phyloP scores from a whole-genome alignment of 2,888 invertebrate species.

The Formica aserva region DNA sequence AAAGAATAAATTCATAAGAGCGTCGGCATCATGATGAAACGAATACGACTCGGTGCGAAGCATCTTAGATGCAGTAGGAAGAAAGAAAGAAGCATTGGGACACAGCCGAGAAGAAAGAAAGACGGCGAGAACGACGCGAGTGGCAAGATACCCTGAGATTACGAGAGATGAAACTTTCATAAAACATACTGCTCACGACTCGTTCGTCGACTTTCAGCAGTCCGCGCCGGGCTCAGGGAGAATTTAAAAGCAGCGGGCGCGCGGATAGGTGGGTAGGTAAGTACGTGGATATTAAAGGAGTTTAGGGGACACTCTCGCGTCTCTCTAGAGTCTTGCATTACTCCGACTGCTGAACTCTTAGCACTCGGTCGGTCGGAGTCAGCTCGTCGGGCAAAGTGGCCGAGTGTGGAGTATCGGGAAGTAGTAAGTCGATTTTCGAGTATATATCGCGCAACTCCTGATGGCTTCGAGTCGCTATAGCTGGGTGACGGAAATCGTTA shows the following conservation, averaged over 20 bases:
- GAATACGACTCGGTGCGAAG: neutral
- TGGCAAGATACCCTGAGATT: conserved; percentile 74
- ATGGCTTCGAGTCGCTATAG: conserved; percentile 19
- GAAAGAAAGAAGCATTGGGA: conserved; percentile 6
- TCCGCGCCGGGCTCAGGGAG: conserved; percentile 63
- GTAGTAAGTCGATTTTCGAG: conserved; percentile 62
- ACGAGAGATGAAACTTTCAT: conserved; percentile 81
- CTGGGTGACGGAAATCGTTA: conserved; percentile 47
- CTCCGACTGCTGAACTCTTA: conserved; percentile 54
- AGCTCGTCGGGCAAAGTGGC: conserved; percentile 41
- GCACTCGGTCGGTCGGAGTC: conserved; percentile 33
- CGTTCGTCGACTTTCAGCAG: conserved; percentile 68
- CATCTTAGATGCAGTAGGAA: neutral
- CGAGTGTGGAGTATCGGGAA: conserved; percentile 37
- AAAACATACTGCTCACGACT: conserved; percentile 75
- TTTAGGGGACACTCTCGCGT: conserved; percentile 60
- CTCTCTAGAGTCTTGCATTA: conserved; percentile 52
- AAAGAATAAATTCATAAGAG: conserved; percentile 14
- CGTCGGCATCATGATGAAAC: conserved; percentile 8
- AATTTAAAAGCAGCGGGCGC: conserved; percentile 70
- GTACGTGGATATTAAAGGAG: conserved; percentile 73
- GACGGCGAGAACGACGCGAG: conserved; percentile 18
- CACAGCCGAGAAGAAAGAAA: conserved; percentile 4
- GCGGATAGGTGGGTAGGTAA: conserved; percentile 59
- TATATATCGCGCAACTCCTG: conserved; percentile 45